These are phyloP conservation scores for Fistularia tabacaria DNA, from an alignment of 2,797 vertebrate genomes.

Conservation along the genomic window DNA sequence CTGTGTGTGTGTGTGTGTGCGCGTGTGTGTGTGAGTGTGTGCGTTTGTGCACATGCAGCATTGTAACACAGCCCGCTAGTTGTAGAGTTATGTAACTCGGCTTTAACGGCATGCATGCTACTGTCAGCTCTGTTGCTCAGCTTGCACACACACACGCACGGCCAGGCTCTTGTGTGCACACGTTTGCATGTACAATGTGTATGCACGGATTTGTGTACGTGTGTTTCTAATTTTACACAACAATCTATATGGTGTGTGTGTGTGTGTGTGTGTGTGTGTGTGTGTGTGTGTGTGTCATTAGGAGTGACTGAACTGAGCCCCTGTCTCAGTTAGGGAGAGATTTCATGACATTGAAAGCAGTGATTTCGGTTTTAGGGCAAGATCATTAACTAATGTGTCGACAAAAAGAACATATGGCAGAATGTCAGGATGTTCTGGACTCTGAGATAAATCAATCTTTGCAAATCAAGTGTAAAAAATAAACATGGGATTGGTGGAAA, in stretches of 20 bases:
- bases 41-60: constrained; percentile 18
- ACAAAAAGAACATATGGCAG: no score
- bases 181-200: constrained; percentile 3
- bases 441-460: no score
- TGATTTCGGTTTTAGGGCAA: constrained; percentile 19
- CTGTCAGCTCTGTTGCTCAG: constrained; percentile 35
- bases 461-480: no score
- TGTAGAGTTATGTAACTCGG: constrained; percentile 60
- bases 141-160: constrained; percentile 12
- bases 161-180: constrained; percentile 11
- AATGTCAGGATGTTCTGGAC: no score
- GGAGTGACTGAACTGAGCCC: background rate
- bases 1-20: constrained; percentile 6
- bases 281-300: no score
- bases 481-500: no score
- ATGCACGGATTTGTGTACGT: background rate
- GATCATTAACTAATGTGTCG: background rate
- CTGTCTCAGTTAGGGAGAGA: constrained; percentile 11
- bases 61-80: constrained; percentile 35
- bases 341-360: constrained; percentile 5
- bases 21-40: constrained; percentile 14
- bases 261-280: constrained; percentile 14
- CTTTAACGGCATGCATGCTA: constrained; percentile 46
- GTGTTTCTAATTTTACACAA: constrained; percentile 31
- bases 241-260: constrained; percentile 23